Evolutionary conservation across 2,797 vertebrate genomes (phyloP).

Genomic region (Tangara arthus): DNA sequence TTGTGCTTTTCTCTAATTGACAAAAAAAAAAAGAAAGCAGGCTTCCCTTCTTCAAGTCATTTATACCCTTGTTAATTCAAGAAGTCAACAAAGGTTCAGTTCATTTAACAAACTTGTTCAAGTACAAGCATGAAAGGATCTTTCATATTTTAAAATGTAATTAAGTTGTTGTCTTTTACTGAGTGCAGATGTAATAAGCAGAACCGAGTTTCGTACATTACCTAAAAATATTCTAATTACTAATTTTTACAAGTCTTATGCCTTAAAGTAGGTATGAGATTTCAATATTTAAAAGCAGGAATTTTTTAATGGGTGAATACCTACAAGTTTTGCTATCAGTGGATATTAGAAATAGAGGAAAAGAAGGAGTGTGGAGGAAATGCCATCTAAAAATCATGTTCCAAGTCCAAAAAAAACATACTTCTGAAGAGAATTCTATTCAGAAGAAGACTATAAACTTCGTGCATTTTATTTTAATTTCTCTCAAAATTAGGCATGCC

Average conservation of each 20-base stretch:
- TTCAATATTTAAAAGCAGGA: neutral
- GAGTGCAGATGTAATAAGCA: neutral
- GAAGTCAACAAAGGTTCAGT: neutral
- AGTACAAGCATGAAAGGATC: neutral
- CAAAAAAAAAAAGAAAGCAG: neutral
- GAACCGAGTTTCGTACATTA: neutral
- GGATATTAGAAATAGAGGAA: neutral
- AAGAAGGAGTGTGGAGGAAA: neutral
- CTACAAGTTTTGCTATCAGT: neutral
- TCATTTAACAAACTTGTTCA: neutral
- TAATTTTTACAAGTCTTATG: neutral
- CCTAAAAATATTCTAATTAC: neutral
- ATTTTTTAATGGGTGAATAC: fast-evolving
- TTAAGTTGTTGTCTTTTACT: neutral
- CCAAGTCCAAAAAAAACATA: neutral
- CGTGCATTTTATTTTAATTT: neutral
- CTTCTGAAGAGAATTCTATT: neutral
- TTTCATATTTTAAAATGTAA: neutral
- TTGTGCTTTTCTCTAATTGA: neutral
- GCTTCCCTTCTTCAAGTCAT: neutral
- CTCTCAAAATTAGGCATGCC: neutral
- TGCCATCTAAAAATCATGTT: neutral
- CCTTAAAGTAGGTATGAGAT: neutral
- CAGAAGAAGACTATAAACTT: neutral
- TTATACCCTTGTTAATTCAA: neutral